Evolutionary conservation across 2,797 vertebrate genomes (phyloP), one percentile per base, ranked within the genome.

Genomic region (Enteromius paludinosus): DNA sequence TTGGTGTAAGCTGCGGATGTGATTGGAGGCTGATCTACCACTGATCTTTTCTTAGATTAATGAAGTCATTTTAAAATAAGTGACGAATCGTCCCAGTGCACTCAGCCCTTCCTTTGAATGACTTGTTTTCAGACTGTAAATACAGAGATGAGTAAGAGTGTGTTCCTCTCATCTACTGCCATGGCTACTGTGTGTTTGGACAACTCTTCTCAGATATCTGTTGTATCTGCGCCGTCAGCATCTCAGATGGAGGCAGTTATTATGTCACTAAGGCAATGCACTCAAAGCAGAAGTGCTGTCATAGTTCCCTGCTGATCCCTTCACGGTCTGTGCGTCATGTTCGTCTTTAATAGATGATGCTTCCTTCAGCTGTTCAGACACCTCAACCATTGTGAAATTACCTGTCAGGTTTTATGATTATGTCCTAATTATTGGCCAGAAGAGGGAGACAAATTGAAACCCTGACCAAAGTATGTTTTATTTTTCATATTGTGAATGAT

Each of bases 91-190:
- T 12, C n/a, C 81, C 80, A 88, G 82, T 86, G 15, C 23, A 3
- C 23, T 64, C 74, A 76, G 56, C 23, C 38, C 56, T 64, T 64
- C 17, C 41, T 41, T 5, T 43, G 20, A 75, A 75, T 61, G 49
- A 56, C 86, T 84, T 86, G 30, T 0, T 7, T 35, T 76, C 79
- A 41, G 5, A 17, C 88, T 92, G 92, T 90, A 92, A 92, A 93
- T 92, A 92, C 73, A 83, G 30, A 49, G 8, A 18, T 92, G 90
- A 91, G 86, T 92, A 86, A 91, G 83, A 88, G 73, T 66, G 83
- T 76, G 85, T 64, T 68, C 61, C 52, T 76, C 69, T 77, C 74
- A 11, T 52, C 72, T 75, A 1, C 70, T 23, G 59, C 85, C 87
- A 87, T 85, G 76, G 79, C 83, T 78, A 84, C 81, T 81, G 79